Evolutionary conservation across 2,888 invertebrate species (phyloP).

Genomic region (Ctena decussata): DNA sequence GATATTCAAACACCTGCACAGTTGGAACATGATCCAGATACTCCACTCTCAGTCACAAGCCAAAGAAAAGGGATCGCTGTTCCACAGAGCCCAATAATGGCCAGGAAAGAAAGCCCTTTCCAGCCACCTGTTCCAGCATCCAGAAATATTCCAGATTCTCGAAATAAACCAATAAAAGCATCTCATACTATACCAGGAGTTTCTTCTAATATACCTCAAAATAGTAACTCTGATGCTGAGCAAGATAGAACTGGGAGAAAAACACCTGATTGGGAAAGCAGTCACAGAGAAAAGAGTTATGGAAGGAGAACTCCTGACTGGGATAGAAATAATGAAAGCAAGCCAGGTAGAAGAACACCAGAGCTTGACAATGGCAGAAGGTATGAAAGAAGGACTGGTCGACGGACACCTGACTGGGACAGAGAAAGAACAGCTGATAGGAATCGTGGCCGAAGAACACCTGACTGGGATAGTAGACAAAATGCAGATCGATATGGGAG

Average conservation of each 20-base stretch:
- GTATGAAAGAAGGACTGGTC: slow-evolving; percentile 4
- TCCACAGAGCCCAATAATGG: slow-evolving; percentile 70
- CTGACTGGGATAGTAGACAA: slow-evolving; percentile 22
- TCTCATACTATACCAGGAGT: slow-evolving; percentile 56
- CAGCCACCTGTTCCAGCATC: slow-evolving; percentile 62
- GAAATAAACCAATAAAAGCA: slow-evolving; percentile 54
- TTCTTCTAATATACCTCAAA: slow-evolving; percentile 11
- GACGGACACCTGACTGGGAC: slow-evolving; percentile 21
- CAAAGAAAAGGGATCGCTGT: slow-evolving; percentile 26
- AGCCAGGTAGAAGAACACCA: slow-evolving; percentile 43
- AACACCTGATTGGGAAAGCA: slow-evolving; percentile 53
- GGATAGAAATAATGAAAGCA: slow-evolving; percentile 26
- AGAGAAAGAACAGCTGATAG: neutral
- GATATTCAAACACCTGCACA: neutral
- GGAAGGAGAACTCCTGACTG: slow-evolving; percentile 34
- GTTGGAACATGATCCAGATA: slow-evolving; percentile 18
- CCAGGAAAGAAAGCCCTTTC: slow-evolving; percentile 72
- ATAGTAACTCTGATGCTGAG: slow-evolving; percentile 9
- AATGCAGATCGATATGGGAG: slow-evolving; percentile 40
- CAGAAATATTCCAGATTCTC: slow-evolving; percentile 39
- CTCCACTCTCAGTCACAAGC: slow-evolving; percentile 39
- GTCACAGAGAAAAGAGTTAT: neutral
- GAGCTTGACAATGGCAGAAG: slow-evolving; percentile 32
- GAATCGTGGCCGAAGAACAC: neutral
- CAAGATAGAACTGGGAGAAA: slow-evolving; percentile 33